Percentiles rank a stretch among this genome's conserved stretches.
phyloP scores from a whole-genome alignment of 2,797 vertebrate species.

The Pteronotus mesoamericanus region DNA sequence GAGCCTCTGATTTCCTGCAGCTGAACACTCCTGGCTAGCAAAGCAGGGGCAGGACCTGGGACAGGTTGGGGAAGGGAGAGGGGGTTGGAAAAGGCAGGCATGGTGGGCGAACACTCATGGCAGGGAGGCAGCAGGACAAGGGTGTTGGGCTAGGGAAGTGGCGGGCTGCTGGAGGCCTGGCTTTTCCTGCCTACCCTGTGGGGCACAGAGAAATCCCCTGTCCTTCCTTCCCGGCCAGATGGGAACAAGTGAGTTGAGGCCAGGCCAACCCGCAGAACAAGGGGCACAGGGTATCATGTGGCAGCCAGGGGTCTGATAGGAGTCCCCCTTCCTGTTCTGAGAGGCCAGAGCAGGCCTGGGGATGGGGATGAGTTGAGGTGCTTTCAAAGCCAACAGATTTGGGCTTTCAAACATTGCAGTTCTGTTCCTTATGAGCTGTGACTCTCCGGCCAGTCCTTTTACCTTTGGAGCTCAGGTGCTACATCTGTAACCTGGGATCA shows the following conservation, averaged over 20 bases:
- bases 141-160: neutral
- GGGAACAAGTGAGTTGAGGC: neutral
- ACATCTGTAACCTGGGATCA: neutral
- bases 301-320: neutral
- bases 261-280: neutral
- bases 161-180: slow-evolving; percentile 35
- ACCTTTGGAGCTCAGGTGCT: neutral
- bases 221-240: slow-evolving; percentile 23
- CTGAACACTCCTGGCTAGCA: slow-evolving; percentile 62
- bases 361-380: too few species aligned
- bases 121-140: neutral
- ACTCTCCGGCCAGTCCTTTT: neutral
- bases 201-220: slow-evolving; percentile 25
- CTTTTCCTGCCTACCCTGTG: slow-evolving; percentile 26
- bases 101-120: neutral
- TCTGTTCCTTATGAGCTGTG: neutral
- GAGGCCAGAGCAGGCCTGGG: neutral
- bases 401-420: neutral
- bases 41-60: neutral
- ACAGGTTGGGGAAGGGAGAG: neutral
- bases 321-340: neutral
- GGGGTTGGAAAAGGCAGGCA: neutral
- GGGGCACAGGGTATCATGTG: neutral
- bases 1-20: slow-evolving; percentile 62
- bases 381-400: neutral